Evolutionary conservation across 30 jellyfish, hydroid and myxozoan species (phyloP).

Genomic region (Nemopilema nomurai): DNA sequence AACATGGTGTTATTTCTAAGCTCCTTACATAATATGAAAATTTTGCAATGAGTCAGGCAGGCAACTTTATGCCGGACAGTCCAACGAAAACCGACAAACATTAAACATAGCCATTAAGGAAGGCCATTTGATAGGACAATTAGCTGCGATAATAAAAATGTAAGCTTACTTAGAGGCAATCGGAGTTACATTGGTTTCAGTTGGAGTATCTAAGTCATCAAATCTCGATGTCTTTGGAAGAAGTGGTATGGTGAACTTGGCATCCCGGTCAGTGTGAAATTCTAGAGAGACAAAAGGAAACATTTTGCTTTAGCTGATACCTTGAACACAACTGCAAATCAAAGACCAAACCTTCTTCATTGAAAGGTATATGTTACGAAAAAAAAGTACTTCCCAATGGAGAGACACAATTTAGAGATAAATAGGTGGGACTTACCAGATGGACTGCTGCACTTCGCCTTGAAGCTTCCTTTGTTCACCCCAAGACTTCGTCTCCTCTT

Average conservation of each 20-base stretch:
- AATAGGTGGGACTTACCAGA: constrained; percentile 18
- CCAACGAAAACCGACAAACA: too few species aligned
- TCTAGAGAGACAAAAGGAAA: constrained; percentile 6
- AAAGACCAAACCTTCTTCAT: background rate
- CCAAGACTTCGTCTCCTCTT: constrained; percentile 27
- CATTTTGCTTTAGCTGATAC: background rate
- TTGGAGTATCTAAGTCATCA: too few species aligned
- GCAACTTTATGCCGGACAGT: too few species aligned
- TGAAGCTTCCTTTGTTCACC: constrained; percentile 20
- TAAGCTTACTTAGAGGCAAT: background rate
- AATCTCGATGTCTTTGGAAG: constrained; percentile 28
- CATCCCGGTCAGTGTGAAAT: constrained; percentile 64
- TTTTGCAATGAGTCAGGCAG: too few species aligned
- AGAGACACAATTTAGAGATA: background rate
- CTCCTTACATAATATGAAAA: too few species aligned
- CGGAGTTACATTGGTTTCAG: constrained; percentile 30
- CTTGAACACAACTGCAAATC: background rate
- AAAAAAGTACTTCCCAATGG: background rate
- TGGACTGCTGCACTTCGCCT: constrained; percentile 31
- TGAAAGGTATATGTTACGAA: background rate
- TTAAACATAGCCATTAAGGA: too few species aligned
- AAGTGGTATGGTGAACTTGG: constrained; percentile 57
- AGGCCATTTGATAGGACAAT: too few species aligned
- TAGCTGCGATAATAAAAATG: too few species aligned
- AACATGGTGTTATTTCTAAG: too few species aligned